These are phyloP conservation scores for Drosophila kepulauana DNA, from an alignment of 1,140 invertebrate species.

Conservation along the genomic window DNA sequence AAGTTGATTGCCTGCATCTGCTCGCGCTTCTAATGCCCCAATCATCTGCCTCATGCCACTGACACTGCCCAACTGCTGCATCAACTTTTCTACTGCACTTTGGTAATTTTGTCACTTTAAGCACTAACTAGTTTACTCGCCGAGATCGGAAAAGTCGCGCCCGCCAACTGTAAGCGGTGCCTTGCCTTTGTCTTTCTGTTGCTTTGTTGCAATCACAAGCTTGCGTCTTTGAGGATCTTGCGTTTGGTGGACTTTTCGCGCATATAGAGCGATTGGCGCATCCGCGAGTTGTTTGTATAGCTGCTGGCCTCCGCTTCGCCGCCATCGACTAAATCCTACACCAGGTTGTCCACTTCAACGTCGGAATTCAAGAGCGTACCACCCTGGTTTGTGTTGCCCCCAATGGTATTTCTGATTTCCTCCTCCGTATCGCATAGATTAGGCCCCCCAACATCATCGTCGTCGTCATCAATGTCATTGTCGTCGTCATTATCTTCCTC, in stretches of 20 bases:
- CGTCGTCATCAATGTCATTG: slow-evolving; percentile 43
- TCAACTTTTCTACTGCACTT: no score
- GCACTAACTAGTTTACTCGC: slow-evolving; percentile 31
- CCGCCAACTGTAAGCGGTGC: slow-evolving; percentile 95
- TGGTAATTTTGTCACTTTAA: no score
- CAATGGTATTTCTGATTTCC: slow-evolving; percentile 5
- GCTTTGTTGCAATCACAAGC: slow-evolving; percentile 89
- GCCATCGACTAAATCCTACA: slow-evolving; percentile 75
- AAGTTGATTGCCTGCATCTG: slow-evolving; percentile 34
- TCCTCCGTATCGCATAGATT: slow-evolving; percentile 41
- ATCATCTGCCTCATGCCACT: background rate
- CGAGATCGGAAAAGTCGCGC: slow-evolving; percentile 90
- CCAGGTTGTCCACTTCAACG: slow-evolving; percentile 75
- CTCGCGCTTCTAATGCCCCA: slow-evolving; percentile 6
- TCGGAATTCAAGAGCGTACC: slow-evolving; percentile 60
- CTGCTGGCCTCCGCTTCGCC: slow-evolving; percentile 65
- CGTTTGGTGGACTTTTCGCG: slow-evolving; percentile 91
- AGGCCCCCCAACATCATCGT: slow-evolving; percentile 27
- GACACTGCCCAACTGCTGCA: background rate
- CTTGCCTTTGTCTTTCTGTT: slow-evolving; percentile 90
- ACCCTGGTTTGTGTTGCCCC: slow-evolving; percentile 20
- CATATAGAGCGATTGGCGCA: slow-evolving; percentile 90
- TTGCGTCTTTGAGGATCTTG: slow-evolving; percentile 90
- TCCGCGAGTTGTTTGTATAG: slow-evolving; percentile 80
- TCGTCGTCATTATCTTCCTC: slow-evolving; percentile 44